Conservation (phyloP, 2,797 vertebrate genomes). For the Mastacembelus armatus region DNA sequence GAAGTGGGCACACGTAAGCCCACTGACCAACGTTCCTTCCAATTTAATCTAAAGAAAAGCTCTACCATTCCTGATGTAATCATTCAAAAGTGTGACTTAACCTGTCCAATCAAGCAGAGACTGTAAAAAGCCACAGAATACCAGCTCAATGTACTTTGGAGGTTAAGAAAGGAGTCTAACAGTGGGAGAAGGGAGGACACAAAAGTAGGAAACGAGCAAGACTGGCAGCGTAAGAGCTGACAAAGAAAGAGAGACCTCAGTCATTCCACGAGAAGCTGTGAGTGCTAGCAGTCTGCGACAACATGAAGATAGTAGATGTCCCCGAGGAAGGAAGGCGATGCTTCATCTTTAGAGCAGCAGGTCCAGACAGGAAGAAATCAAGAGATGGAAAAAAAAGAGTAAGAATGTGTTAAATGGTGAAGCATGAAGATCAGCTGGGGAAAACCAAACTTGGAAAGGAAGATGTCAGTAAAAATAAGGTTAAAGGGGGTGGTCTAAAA, state of each 20-base stretch:
- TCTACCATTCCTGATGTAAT: slow-evolving; percentile 3
- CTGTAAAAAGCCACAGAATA: slow-evolving; percentile 15
- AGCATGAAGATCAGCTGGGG: slow-evolving; percentile 20
- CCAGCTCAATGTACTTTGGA: slow-evolving; percentile 15
- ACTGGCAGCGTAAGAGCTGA: slow-evolving; percentile 58
- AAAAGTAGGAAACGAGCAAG: slow-evolving; percentile 68
- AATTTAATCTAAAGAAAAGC: slow-evolving; percentile 38
- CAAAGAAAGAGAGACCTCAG: slow-evolving; percentile 92
- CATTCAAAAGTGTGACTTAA: slow-evolving; percentile 6
- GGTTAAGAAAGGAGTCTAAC: slow-evolving; percentile 40
- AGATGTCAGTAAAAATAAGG: slow-evolving; percentile 4
- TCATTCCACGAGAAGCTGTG: slow-evolving; percentile 99
- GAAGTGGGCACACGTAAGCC: neutral
- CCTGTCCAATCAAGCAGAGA: slow-evolving; percentile 7
- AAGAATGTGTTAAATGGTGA: slow-evolving; percentile 27
- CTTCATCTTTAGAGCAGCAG: slow-evolving; percentile 89
- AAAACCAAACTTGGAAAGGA: slow-evolving; percentile 27
- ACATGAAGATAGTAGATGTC: slow-evolving; percentile 99
- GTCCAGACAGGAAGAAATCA: slow-evolving; percentile 68
- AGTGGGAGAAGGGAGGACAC: slow-evolving; percentile 69
- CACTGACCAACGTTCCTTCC: slow-evolving; percentile 20
- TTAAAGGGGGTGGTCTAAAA: neutral
- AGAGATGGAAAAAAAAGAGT: slow-evolving; percentile 50
- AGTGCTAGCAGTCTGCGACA: slow-evolving; percentile 99
- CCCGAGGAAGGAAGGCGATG: slow-evolving; percentile 98